Evolutionary conservation across 2,113 vertebrate genomes (phyloP), one percentile per base, ranked within the genome.

Genomic region (Pica pica): DNA sequence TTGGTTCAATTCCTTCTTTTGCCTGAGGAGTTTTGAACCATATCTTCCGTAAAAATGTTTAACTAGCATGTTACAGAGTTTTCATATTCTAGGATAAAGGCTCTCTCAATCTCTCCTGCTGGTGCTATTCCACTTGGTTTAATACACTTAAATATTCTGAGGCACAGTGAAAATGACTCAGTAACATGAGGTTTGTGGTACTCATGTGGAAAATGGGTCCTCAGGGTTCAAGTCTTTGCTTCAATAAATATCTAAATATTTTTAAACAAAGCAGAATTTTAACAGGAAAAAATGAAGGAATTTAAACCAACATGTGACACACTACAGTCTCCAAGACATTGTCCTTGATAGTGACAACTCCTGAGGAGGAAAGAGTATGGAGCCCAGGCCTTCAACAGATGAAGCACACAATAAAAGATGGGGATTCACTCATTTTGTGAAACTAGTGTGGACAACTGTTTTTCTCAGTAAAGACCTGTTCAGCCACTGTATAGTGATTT

Each of bases 191-290:
- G 42, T 55, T 46, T 80, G 41, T 39, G 23, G 75, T 46, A 61
- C 37, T 83, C 22, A 35, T 35, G 35, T 85, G 50, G 61, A 94
- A 93, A 93, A 90, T 33, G 37, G 59, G 55, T 69, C 70, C 52
- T 73, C 57, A 61, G 85, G n/a, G 70, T 57, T 90, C 53, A 61
- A 79, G 53, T 53, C 30, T 61, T 86, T 83, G 23, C 71, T 83
- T 93, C 63, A 82, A 85, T 65, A 95, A 92, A 80, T 76, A 90
- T 9, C 41, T 83, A 88, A 94, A 83, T 63, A 74, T 77, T 90
- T 93, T 95, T 55, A 83, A 86, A 86, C 50, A 90, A 89, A 83
- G 44, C 26, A 90, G 42, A 83, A 55, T 21, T 76, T 68, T n/a
- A 84, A 53, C 10, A 59, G 24, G 50, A 50, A 83, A 44, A 74